Conservation (phyloP, 1,140 invertebrate genomes). For the Drosophila albomicans region DNA sequence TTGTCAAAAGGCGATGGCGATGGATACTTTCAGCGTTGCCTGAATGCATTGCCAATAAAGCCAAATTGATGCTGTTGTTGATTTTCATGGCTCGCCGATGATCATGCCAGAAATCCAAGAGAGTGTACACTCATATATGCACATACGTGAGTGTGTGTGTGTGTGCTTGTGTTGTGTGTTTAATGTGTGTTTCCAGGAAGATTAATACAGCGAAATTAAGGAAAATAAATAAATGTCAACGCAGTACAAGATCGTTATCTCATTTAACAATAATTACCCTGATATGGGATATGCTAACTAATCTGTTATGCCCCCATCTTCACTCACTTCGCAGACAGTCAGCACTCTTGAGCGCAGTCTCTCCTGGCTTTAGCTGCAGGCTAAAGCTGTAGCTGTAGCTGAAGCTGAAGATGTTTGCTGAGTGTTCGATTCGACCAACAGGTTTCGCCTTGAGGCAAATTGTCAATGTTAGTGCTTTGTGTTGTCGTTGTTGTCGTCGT, state of each 20-base stretch:
- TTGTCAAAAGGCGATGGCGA: slow-evolving; percentile 60
- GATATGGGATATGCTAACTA: slow-evolving; percentile 85
- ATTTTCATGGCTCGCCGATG: slow-evolving; percentile 48
- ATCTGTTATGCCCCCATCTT: slow-evolving; percentile 78
- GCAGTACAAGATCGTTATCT: slow-evolving; percentile 84
- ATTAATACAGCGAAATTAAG: slow-evolving; percentile 85
- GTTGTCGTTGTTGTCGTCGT: slow-evolving; percentile 60
- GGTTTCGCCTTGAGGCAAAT: slow-evolving; percentile 56
- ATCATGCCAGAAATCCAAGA: slow-evolving; percentile 48
- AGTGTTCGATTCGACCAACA: slow-evolving; percentile 49
- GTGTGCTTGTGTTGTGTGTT: slow-evolving; percentile 57
- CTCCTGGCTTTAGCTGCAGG: slow-evolving; percentile 1
- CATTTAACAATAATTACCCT: slow-evolving; percentile 85
- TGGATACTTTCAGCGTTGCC: not conserved
- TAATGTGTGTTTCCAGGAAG: slow-evolving; percentile 82
- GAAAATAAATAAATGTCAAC: slow-evolving; percentile 85
- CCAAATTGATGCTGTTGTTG: slow-evolving; percentile 53
- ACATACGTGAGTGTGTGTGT: not conserved
- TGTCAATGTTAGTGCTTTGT: slow-evolving; percentile 73
- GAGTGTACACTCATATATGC: not conserved
- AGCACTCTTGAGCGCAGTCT: not conserved
- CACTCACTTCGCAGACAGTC: not conserved
- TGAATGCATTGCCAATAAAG: slow-evolving; percentile 46
- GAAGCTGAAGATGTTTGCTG: slow-evolving; percentile 2
- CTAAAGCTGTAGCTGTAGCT: not conserved